phyloP scores from a whole-genome alignment of 2,888 invertebrate species.

The Oscheius sp. region DNA sequence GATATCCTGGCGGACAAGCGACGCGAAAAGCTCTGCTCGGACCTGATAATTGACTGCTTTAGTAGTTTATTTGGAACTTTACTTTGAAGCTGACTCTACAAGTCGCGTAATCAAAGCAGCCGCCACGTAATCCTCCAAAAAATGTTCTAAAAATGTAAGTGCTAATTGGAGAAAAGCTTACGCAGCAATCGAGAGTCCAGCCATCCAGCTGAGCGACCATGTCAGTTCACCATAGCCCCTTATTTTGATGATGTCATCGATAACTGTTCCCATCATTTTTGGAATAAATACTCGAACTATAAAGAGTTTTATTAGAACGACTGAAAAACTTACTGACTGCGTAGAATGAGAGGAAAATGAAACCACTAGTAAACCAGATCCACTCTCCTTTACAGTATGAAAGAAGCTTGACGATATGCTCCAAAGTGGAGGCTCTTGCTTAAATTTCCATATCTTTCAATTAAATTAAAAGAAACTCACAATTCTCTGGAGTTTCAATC shows the following conservation, averaged over 20 bases:
- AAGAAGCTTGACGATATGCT: constrained; percentile 59
- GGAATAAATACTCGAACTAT: constrained; percentile 69
- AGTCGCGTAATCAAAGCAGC: constrained; percentile 69
- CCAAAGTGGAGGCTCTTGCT: constrained; percentile 18
- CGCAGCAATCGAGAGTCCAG: constrained; percentile 48
- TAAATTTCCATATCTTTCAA: constrained; percentile 3
- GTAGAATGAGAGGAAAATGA: constrained; percentile 64
- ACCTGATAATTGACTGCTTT: too few relatives aligned
- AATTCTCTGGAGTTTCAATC: neutral
- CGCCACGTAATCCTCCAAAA: constrained; percentile 70
- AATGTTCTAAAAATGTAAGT: constrained; percentile 58
- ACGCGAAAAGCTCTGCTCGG: constrained; percentile 68
- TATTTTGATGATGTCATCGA: constrained; percentile 60
- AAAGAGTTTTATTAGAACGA: constrained; percentile 28
- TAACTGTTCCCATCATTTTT: constrained; percentile 65
- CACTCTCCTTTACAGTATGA: constrained; percentile 58
- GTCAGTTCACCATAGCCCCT: constrained; percentile 44
- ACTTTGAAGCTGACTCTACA: constrained; percentile 67
- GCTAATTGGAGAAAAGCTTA: constrained; percentile 7
- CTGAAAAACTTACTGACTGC: constrained; percentile 53
- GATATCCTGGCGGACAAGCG: constrained; percentile 71
- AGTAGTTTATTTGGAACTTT: too few relatives aligned
- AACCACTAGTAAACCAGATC: constrained; percentile 63
- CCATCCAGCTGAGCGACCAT: constrained; percentile 57
- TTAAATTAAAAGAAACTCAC: neutral